A percentile compares a stretch with the other conserved stretches of the same genome.
These are phyloP conservation scores for Zaprionus africanus DNA, from an alignment of 1,140 invertebrate species.

Conservation along the genomic window DNA sequence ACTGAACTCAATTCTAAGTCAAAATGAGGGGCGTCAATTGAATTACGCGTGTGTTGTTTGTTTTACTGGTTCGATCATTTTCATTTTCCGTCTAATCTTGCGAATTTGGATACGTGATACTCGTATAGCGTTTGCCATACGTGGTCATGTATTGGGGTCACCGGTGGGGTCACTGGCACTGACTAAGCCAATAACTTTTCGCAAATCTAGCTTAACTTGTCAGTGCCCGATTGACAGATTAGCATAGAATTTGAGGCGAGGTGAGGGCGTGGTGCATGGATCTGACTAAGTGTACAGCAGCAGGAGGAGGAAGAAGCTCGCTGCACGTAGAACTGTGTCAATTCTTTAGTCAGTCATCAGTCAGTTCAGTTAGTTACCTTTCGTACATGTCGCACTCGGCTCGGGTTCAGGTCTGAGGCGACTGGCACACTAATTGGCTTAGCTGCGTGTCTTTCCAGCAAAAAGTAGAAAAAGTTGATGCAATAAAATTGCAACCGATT, in stretches of 20 bases:
- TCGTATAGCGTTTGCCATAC: slow-evolving; percentile 4
- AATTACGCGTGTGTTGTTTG: slow-evolving; percentile 40
- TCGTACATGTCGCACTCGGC: slow-evolving; percentile 12
- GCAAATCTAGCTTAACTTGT: slow-evolving; percentile 75
- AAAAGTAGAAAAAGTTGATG: slow-evolving; percentile 64
- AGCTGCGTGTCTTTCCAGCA: slow-evolving; percentile 62
- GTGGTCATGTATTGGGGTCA: slow-evolving; percentile 57
- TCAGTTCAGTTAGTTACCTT: slow-evolving; percentile 74
- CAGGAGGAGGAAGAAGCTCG: slow-evolving; percentile 59
- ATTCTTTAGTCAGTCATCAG: slow-evolving; percentile 59
- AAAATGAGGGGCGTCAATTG: slow-evolving; percentile 62
- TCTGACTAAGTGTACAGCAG: not conserved
- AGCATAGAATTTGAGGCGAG: slow-evolving; percentile 57
- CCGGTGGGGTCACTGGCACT: slow-evolving; percentile 26
- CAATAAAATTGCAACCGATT: slow-evolving; percentile 77
- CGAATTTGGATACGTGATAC: slow-evolving; percentile 3
- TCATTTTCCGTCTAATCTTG: slow-evolving; percentile 42
- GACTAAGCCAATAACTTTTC: slow-evolving; percentile 67
- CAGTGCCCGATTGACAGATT: slow-evolving; percentile 66
- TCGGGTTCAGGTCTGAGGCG: slow-evolving; percentile 25
- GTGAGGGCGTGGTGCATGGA: slow-evolving; percentile 25
- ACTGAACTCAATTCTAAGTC: slow-evolving; percentile 40
- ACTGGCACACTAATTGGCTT: slow-evolving; percentile 68
- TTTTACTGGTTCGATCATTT: slow-evolving; percentile 23
- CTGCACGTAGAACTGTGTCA: slow-evolving; percentile 65